Evolutionary conservation across 2,113 vertebrate species (phyloP), one percentile per base, ranked within the genome.

Genomic region (Platanista minor): DNA sequence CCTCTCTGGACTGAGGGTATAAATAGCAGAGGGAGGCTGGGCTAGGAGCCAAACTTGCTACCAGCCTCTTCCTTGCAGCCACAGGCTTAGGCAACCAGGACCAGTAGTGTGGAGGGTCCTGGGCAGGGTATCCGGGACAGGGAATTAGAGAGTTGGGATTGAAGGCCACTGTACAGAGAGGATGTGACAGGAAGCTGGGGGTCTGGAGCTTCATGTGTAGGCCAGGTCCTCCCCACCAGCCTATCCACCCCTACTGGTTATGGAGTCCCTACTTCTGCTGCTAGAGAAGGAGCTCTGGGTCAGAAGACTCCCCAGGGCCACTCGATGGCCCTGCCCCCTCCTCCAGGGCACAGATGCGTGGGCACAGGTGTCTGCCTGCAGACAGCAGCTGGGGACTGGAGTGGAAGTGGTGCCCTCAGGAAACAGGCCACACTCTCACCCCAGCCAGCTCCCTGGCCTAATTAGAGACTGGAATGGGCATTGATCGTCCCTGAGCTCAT

Each of bases 401-500:
- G 90, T 84, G 89, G 94, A 95, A 95, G 96, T 46, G n/a, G 86
- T 49, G 29, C 89, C 94, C 94, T 93, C 94, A 93, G 93, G 97
- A 97, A 97, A 97, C 95, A 96, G 97, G 96, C 97, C 54, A 18
- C 87, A 74, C 91, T 77, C 82, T 97, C 92, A 82, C 95, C 96
- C 88, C 64, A 96, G 97, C 97, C 97, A 92, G 93, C 97, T 96
- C 96, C 90, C 64, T 15, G 41, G 96, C 97, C 97, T 98, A 95
- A 98, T 98, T 97, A 97, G 95, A 97, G 96, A 95, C 97, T 80
- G 17, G 97, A 98, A 97, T 71, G 36, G 77, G 96, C 96, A 97
- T 96, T 94, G 96, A 98, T 98, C 77, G 91, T 92, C 97, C 97
- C 97, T 92, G 97, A 97, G 97, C 98, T 98, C 97, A 87, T 98